Conservation (phyloP, 2,113 vertebrate species). For the Oryzias javanicus region DNA sequence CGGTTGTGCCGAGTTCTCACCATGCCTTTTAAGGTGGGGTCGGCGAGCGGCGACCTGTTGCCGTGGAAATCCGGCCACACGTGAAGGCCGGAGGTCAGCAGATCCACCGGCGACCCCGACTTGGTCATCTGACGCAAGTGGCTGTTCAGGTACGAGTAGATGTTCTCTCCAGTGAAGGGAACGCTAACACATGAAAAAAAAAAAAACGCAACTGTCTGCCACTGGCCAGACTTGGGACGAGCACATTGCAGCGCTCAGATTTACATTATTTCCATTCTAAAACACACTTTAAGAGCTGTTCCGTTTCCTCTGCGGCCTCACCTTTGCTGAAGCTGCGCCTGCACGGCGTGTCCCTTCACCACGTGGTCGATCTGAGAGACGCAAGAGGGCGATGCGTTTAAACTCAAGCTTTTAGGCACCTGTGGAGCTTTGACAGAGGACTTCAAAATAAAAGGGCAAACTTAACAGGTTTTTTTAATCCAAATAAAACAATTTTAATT, state of each 20-base stretch:
- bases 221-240: too few species aligned
- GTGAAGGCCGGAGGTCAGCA: conserved; percentile 89
- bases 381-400: neutral
- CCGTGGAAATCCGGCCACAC: conserved; percentile 99
- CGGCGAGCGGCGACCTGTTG: conserved; percentile 94
- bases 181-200: conserved; percentile 16
- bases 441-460: too few species aligned
- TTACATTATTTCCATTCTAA: too few species aligned
- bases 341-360: conserved; percentile 85
- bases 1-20: conserved; percentile 71
- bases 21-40: conserved; percentile 92
- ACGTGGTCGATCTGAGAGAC: conserved; percentile 89
- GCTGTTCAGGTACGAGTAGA: conserved; percentile 91
- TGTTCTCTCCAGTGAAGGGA: conserved; percentile 78
- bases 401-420: too few species aligned
- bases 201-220: too few species aligned
- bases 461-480: too few species aligned
- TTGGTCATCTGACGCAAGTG: conserved; percentile 84
- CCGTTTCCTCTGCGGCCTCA: conserved; percentile 40
- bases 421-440: too few species aligned
- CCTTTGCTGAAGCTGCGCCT: conserved; percentile 81
- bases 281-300: too few species aligned
- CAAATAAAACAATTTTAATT: too few species aligned
- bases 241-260: too few species aligned
- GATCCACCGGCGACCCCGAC: conserved; percentile 79